phyloP scores from a whole-genome alignment of 2,888 invertebrate species.

The Dascillus cervinus region DNA sequence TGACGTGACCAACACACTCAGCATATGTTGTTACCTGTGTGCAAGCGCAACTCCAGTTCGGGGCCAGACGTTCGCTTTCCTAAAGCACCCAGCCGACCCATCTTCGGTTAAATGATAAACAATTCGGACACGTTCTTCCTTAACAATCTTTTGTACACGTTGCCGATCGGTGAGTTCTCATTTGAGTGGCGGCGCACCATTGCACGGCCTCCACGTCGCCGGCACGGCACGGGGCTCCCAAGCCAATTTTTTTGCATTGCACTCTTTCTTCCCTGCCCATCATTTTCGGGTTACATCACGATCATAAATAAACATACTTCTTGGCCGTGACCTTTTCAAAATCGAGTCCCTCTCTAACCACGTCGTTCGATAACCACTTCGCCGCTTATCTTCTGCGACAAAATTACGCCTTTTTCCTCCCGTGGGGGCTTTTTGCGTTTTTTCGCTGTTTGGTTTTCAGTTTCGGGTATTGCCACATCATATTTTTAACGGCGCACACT shows the following conservation, averaged over 20 bases:
- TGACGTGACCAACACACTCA: constrained; percentile 15
- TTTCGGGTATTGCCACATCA: too few relatives aligned
- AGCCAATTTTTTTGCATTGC: constrained; percentile 10
- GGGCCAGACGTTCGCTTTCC: constrained; percentile 10
- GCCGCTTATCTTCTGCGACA: too few relatives aligned
- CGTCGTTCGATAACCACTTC: not conserved
- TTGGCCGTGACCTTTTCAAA: constrained; percentile 18
- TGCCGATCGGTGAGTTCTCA: constrained; percentile 36
- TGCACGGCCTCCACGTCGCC: constrained; percentile 16
- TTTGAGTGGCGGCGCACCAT: constrained; percentile 14
- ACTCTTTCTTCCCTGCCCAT: constrained; percentile 8
- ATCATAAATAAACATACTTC: constrained; percentile 9
- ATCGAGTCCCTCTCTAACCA: constrained; percentile 5
- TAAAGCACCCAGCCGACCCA: constrained; percentile 11
- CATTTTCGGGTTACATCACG: constrained; percentile 10
- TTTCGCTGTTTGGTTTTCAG: too few relatives aligned
- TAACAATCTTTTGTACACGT: constrained; percentile 36
- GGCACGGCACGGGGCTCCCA: constrained; percentile 6
- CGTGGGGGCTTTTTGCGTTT: too few relatives aligned
- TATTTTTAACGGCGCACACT: too few relatives aligned
- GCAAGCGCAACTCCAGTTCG: constrained; percentile 11
- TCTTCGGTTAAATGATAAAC: constrained; percentile 33
- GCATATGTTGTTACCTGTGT: constrained; percentile 20
- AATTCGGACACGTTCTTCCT: constrained; percentile 35
- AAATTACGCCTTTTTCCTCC: too few relatives aligned